Evolutionary conservation across 2,113 vertebrate species (phyloP).

Genomic region (Phalacrocorax brasilianus): DNA sequence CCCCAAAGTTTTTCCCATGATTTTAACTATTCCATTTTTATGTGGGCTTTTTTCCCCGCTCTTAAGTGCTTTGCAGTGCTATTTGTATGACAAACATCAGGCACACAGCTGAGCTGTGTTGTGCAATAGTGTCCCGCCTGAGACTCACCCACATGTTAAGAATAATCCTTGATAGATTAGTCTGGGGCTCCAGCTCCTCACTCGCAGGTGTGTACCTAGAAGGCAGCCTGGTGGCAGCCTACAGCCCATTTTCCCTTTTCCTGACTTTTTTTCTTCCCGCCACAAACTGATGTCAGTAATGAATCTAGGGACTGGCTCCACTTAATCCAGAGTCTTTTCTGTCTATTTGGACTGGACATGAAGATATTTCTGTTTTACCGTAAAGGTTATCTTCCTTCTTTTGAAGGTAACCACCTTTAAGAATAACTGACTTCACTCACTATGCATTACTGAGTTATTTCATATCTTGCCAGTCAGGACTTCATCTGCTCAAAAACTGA

Average conservation of each 20-base stretch:
- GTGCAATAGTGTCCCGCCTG: neutral
- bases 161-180: neutral
- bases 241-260: neutral
- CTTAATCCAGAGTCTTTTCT: neutral
- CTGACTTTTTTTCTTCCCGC: rapidly evolving
- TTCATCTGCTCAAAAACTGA: neutral
- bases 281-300: neutral
- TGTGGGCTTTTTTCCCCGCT: rapidly evolving
- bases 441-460: neutral
- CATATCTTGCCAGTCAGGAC: neutral
- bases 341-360: neutral
- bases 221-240: neutral
- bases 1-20: neutral
- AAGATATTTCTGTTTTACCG: neutral
- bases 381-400: neutral
- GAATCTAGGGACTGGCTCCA: neutral
- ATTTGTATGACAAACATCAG: neutral
- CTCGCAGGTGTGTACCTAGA: neutral
- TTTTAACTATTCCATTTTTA: neutral
- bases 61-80: neutral
- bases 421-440: neutral
- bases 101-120: neutral
- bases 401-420: neutral
- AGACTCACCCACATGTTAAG: neutral
- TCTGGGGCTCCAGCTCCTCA: neutral